Evolutionary conservation across 2,888 invertebrate species (phyloP), one percentile per base, ranked within the genome.

Genomic region (Drosophila tripunctata): DNA sequence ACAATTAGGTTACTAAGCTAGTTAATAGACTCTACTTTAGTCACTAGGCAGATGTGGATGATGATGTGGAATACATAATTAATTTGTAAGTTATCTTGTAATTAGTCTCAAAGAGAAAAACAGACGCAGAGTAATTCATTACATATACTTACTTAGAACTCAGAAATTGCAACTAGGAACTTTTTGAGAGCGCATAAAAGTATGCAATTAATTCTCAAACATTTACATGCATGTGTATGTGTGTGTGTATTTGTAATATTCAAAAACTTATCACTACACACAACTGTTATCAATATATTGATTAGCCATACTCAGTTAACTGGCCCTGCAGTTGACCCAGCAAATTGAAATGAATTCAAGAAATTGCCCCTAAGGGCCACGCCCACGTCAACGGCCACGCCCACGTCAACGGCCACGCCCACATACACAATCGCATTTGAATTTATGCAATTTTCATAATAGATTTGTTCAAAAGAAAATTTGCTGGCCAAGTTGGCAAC

Each of bases 1-100:
- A 67, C 63, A 61, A 69, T 56, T 69, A 60, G 75, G 58, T 55
- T 66, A 40, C 15, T 52, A 68, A 67, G 48, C 47, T 69, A 69
- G 40, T 19, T 17, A 8, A 35, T 51, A 58, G 38, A n/a, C 12
- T 8, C 6, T n/a, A 48, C 33, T 30, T 56, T 61, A 73, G 44
- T 51, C 15, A 6, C 27, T 41, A 31, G 75, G 14, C 54, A 52
- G 38, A 52, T 27, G 27, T 10, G 2, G 27, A 27, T 8, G 27
- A 27, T 40, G n/a, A 15, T 33, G 50, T 70, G 45, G 36, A 57
- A 43, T 64, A 43, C 47, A 47, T 30, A 15, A 22, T 31, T 14
- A 15, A 33, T 27, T n/a, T n/a, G 54, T 35, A 48, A 62, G 17
- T 51, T 8, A 43, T 60, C 40, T 45, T 64, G 52, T 60, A 71